A percentile compares a stretch with the other conserved stretches of the same genome.
These are phyloP conservation scores for Oxystoma pomonae DNA, from an alignment of 2,888 invertebrate genomes.

Conservation along the genomic window DNA sequence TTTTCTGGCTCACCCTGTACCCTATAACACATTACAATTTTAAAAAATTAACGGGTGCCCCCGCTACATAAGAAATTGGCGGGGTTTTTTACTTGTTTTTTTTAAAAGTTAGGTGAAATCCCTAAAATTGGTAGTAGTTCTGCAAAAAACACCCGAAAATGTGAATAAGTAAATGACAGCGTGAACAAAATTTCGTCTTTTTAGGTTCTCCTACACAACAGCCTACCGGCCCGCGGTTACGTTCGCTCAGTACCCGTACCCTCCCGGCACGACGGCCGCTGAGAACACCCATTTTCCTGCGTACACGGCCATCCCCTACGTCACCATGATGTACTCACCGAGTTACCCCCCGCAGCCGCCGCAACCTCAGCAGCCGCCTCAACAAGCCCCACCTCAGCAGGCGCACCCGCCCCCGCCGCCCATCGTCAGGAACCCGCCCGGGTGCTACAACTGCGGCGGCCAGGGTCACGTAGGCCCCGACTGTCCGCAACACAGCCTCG, in stretches of 20 bases:
- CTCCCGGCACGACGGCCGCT: slow-evolving; percentile 28
- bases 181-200: too few relatives aligned
- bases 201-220: slow-evolving; percentile 10
- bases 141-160: too few relatives aligned
- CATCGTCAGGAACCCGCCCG: slow-evolving; percentile 55
- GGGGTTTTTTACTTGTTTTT: too few relatives aligned
- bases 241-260: slow-evolving; percentile 38
- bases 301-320: slow-evolving; percentile 36
- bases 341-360: slow-evolving; percentile 37
- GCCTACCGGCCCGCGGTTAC: slow-evolving; percentile 41
- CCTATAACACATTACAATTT: too few relatives aligned
- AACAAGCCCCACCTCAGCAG: slow-evolving; percentile 46
- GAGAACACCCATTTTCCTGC: slow-evolving; percentile 30
- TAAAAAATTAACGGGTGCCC: too few relatives aligned
- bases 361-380: slow-evolving; percentile 39
- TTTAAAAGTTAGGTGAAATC: too few relatives aligned
- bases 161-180: too few relatives aligned
- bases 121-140: too few relatives aligned
- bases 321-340: slow-evolving; percentile 43
- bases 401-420: slow-evolving; percentile 50
- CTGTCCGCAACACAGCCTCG: slow-evolving; percentile 88
- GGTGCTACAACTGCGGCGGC: slow-evolving; percentile 90
- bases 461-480: slow-evolving; percentile 79
- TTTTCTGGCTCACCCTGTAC: too few relatives aligned
- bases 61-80: too few relatives aligned